A percentile compares a stretch with the other conserved stretches of the same genome.
Conservation (phyloP, 92 coral and sea anemone genomes). For the Hydrozoanthus gracilis region DNA sequence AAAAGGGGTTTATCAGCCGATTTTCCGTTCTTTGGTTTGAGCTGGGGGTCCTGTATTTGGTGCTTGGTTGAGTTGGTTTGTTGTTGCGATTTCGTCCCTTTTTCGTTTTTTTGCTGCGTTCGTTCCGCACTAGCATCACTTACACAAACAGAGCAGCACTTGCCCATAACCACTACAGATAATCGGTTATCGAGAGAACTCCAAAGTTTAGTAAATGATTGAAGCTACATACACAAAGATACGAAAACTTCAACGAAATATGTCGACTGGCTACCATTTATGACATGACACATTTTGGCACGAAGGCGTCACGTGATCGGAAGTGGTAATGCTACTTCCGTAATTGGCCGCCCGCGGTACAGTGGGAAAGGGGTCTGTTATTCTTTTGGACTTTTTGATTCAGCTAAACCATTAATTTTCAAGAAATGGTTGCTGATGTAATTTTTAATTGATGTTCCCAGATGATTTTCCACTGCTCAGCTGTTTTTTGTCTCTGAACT, state of each 20-base stretch:
- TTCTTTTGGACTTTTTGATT: no score
- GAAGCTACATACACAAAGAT: conserved; percentile 25
- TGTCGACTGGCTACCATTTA: conserved; percentile 52
- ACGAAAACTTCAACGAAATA: conserved; percentile 24
- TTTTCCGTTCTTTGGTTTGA: conserved; percentile 76
- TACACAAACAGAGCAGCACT: conserved; percentile 93
- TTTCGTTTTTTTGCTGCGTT: conserved; percentile 62
- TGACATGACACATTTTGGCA: conserved; percentile 62
- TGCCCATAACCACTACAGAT: conserved; percentile 85
- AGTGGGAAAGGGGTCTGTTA: no score
- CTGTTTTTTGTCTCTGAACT: no score
- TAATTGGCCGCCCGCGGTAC: not conserved
- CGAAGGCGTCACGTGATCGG: conserved; percentile 91
- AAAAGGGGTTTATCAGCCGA: conserved; percentile 75
- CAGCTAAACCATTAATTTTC: no score
- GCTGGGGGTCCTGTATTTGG: conserved; percentile 72
- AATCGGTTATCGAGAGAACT: conserved; percentile 35
- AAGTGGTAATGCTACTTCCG: conserved; percentile 51
- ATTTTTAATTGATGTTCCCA: no score
- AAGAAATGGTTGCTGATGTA: no score
- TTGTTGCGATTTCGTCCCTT: conserved; percentile 54
- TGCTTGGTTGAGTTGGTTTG: conserved; percentile 78
- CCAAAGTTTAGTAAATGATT: conserved; percentile 12
- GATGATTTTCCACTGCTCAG: no score
- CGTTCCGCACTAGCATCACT: conserved; percentile 72